phyloP scores from a whole-genome alignment of 2,888 invertebrate species.

The Neria commutata region DNA sequence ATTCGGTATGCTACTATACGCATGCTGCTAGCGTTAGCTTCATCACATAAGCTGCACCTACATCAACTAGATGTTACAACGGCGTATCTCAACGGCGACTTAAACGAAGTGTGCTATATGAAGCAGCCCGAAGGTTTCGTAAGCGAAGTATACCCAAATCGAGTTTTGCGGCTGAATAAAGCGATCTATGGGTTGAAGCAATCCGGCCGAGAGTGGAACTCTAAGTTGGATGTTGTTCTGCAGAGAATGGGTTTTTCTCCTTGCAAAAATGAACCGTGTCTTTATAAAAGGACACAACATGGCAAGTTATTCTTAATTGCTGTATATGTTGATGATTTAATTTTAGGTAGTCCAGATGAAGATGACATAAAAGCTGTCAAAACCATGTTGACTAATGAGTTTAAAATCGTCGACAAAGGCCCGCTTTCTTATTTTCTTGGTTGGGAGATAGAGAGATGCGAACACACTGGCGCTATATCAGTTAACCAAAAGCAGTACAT shows the following conservation, averaged over 20 bases:
- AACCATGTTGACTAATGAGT: no score
- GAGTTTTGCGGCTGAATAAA: constrained; percentile 31
- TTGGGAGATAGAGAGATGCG: no score
- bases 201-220: constrained; percentile 35
- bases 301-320: constrained; percentile 27
- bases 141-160: constrained; percentile 4
- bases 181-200: constrained; percentile 39
- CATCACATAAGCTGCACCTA: constrained; percentile 29
- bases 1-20: constrained; percentile 31
- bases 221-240: constrained; percentile 27
- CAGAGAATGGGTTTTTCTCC: constrained; percentile 27
- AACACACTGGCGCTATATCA: no score
- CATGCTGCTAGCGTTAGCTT: constrained; percentile 31
- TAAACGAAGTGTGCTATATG: constrained; percentile 32
- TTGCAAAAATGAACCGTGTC: constrained; percentile 29
- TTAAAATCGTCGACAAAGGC: no score
- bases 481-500: no score
- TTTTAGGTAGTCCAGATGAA: constrained; percentile 14
- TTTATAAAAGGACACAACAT: constrained; percentile 17
- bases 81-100: constrained; percentile 35
- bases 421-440: no score
- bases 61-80: constrained; percentile 35
- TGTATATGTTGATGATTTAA: constrained; percentile 34
- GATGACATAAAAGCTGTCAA: constrained; percentile 23
- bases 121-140: constrained; percentile 24